Evolutionary conservation across 2,888 invertebrate genomes (phyloP), one percentile per base, ranked within the genome.

Genomic region (Pemphredon lugubris): DNA sequence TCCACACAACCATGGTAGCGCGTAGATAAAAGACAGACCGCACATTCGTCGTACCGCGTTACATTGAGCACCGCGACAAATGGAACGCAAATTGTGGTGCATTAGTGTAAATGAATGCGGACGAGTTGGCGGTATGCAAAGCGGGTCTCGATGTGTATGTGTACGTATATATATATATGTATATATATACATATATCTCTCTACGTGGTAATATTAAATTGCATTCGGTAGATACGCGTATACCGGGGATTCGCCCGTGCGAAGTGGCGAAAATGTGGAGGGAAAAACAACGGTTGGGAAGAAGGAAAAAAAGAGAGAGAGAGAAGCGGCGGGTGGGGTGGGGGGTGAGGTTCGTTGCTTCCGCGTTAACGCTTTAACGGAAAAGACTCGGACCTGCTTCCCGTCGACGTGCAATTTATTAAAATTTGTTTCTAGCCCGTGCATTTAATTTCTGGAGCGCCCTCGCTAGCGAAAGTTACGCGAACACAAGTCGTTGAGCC

Each of bases 81-180:
- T 79, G 83, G 78, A 80, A 84, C 84, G 81, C 79, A 84, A 84
- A 84, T 84, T 82, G 84, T 75, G 81, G 72, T 82, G 77, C 83
- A 84, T 84, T 84, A 84, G 84, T 83, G 83, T 81, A 84, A 84
- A 84, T 83, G 84, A 84, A 84, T 83, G 81, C 83, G 82, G 79
- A 84, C 84, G 83, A 83, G 83, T 77, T 59, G 69, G 61, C 65
- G 63, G 79, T 78, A 78, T 79, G 81, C 81, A 79, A 81, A 81
- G 61, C 73, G 44, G 63, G 21, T 48, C 58, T 42, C 20, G 13
- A 30, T 30, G 26, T 39, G 44, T n/a, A 32, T n/a, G 40, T 45
- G 47, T 21, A 26, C 32, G 16, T 14, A 23, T 32, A 50, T 21
- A 37, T 26, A 40, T 54, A 44, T 50, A 48, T 59, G 65, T 34